Evolutionary conservation across 64 coral and sea anemone species (phyloP).

Genomic region (Porites australiensis): DNA sequence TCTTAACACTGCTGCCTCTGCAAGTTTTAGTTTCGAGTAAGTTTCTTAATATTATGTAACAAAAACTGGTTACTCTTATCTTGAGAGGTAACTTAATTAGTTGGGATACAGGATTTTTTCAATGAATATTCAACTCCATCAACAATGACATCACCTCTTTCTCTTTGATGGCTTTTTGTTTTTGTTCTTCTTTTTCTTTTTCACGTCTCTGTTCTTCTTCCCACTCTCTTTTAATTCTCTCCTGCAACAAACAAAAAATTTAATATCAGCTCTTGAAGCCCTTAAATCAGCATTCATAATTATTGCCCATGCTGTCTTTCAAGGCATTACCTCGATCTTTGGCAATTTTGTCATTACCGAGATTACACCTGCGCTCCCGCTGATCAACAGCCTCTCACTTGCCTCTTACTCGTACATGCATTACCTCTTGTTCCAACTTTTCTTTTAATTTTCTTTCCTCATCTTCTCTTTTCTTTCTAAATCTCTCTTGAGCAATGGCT

Average conservation of each 20-base stretch:
- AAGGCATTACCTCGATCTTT: too few relatives aligned
- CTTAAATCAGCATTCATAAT: not conserved
- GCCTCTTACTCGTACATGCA: not conserved
- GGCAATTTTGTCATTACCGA: too few relatives aligned
- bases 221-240: constrained; percentile 95
- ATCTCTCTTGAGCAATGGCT: constrained; percentile 64
- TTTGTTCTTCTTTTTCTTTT: constrained; percentile 85
- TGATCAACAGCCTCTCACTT: too few relatives aligned
- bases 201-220: constrained; percentile 84
- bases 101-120: constrained; percentile 28
- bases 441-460: constrained; percentile 74
- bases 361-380: too few relatives aligned
- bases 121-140: constrained; percentile 50
- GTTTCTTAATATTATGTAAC: too few relatives aligned
- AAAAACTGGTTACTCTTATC: not conserved
- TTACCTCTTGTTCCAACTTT: constrained; percentile 83
- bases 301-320: not conserved
- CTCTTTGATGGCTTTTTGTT: constrained; percentile 81
- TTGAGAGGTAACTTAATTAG: not conserved
- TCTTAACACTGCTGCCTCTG: too few relatives aligned
- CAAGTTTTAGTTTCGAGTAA: too few relatives aligned
- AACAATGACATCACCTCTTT: constrained; percentile 91
- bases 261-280: not conserved
- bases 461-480: constrained; percentile 61
- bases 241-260: constrained; percentile 51